phyloP scores from a whole-genome alignment of 2,113 vertebrate genomes.

The Microtus richardsoni region DNA sequence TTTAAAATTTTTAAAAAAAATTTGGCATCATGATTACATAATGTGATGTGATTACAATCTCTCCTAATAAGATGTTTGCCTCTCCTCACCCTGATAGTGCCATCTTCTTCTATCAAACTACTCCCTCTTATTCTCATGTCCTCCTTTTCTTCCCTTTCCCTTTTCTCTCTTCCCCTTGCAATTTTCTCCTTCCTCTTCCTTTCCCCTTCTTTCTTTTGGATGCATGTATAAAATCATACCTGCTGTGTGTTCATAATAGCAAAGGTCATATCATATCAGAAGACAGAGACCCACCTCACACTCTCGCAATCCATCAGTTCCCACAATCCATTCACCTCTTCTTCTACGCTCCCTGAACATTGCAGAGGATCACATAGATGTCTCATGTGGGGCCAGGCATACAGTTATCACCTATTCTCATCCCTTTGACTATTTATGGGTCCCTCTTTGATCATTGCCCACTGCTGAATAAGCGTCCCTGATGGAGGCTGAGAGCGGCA shows the following conservation, averaged over 20 bases:
- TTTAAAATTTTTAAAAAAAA: not conserved
- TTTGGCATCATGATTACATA: not conserved
- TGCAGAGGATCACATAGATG: not conserved
- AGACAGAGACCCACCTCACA: not conserved
- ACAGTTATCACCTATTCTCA: not conserved
- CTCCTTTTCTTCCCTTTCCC: not conserved
- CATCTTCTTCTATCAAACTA: too few species aligned
- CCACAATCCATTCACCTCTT: not conserved
- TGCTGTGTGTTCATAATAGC: not conserved
- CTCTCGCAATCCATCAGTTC: too few species aligned
- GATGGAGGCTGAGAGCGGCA: not conserved
- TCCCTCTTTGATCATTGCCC: not conserved
- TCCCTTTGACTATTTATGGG: not conserved
- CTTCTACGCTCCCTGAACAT: too few species aligned
- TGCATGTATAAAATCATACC: not conserved
- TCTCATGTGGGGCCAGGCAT: not conserved
- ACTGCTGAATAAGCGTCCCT: not conserved
- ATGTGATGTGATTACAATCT: too few species aligned
- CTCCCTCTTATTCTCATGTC: not conserved
- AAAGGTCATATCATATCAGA: not conserved
- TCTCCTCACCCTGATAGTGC: not conserved
- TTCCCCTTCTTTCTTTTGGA: not conserved
- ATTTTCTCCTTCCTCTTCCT: not conserved
- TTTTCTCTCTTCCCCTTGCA: not conserved
- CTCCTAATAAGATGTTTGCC: accelerated